Evolutionary conservation across 1,140 invertebrate species (phyloP).

Genomic region (Drosophila insularis): DNA sequence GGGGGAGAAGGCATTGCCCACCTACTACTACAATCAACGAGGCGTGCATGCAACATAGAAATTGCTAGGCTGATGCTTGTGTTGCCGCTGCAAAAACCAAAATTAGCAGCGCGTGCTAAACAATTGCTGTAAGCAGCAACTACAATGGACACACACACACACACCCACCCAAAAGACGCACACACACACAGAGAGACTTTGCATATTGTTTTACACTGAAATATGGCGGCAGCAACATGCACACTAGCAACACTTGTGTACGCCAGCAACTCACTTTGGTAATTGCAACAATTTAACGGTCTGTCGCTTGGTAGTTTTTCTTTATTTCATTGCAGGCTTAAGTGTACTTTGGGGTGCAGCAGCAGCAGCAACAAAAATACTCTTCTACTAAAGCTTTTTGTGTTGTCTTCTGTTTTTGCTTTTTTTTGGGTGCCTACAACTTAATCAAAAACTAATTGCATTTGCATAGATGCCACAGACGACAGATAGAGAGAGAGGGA

Average conservation of each 20-base stretch:
- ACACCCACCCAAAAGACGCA: slow-evolving; percentile 6
- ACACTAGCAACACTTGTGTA: slow-evolving; percentile 31
- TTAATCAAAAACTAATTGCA: slow-evolving; percentile 81
- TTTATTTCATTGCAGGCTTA: slow-evolving; percentile 45
- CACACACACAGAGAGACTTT: slow-evolving; percentile 19
- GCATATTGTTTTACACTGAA: slow-evolving; percentile 78
- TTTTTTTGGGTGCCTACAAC: slow-evolving; percentile 66
- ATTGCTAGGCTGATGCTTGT: slow-evolving; percentile 36
- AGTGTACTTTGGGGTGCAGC: slow-evolving; percentile 65
- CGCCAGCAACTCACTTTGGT: slow-evolving; percentile 60
- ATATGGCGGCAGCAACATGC: slow-evolving; percentile 66
- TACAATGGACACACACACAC: slow-evolving; percentile 44
- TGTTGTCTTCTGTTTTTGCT: slow-evolving; percentile 9
- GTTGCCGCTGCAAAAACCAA: slow-evolving; percentile 45
- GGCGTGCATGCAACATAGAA: slow-evolving; percentile 77
- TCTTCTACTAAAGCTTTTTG: slow-evolving; percentile 2
- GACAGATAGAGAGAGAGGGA: not conserved
- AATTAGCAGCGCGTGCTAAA: slow-evolving; percentile 81
- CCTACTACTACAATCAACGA: slow-evolving; percentile 81
- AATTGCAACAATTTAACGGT: slow-evolving; percentile 81
- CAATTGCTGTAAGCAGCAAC: slow-evolving; percentile 64
- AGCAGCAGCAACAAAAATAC: slow-evolving; percentile 9
- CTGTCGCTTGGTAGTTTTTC: slow-evolving; percentile 67
- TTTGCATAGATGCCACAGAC: slow-evolving; percentile 63
- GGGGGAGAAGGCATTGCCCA: slow-evolving; percentile 30